phyloP scores from a whole-genome alignment of 1,140 invertebrate genomes.

The Penaeus indicus region DNA sequence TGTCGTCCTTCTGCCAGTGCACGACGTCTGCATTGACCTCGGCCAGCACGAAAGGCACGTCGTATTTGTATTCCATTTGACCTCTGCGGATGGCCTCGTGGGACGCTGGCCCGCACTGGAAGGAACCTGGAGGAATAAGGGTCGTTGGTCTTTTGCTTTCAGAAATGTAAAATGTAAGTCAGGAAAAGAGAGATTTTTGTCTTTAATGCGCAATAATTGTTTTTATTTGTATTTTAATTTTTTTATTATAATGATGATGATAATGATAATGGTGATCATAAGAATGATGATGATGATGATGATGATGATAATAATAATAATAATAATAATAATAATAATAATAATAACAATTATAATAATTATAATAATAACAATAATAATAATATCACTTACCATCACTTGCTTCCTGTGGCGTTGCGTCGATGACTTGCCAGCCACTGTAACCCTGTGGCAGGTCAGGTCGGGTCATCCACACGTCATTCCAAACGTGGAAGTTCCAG shows the following conservation, averaged over 20 bases:
- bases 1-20: slow-evolving; percentile 77
- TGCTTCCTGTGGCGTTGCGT: slow-evolving; percentile 68
- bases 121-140: slow-evolving; percentile 62
- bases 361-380: too few species aligned
- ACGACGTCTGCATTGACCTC: slow-evolving; percentile 85
- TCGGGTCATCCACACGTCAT: slow-evolving; percentile 84
- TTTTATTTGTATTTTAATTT: too few species aligned
- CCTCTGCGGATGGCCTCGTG: slow-evolving; percentile 80
- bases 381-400: slow-evolving; percentile 66
- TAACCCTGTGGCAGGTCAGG: slow-evolving; percentile 80
- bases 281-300: too few species aligned
- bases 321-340: too few species aligned
- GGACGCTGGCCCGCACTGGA: slow-evolving; percentile 77
- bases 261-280: too few species aligned
- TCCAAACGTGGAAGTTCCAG: slow-evolving; percentile 89
- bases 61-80: slow-evolving; percentile 81
- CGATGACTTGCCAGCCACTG: slow-evolving; percentile 69
- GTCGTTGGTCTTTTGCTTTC: too few species aligned
- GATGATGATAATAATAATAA: too few species aligned
- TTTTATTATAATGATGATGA: too few species aligned
- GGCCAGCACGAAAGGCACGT: slow-evolving; percentile 82
- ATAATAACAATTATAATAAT: too few species aligned
- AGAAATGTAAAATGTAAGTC: too few species aligned
- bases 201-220: too few species aligned
- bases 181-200: too few species aligned